phyloP scores from a whole-genome alignment of 2,888 invertebrate species.

The Conomelus anceps region DNA sequence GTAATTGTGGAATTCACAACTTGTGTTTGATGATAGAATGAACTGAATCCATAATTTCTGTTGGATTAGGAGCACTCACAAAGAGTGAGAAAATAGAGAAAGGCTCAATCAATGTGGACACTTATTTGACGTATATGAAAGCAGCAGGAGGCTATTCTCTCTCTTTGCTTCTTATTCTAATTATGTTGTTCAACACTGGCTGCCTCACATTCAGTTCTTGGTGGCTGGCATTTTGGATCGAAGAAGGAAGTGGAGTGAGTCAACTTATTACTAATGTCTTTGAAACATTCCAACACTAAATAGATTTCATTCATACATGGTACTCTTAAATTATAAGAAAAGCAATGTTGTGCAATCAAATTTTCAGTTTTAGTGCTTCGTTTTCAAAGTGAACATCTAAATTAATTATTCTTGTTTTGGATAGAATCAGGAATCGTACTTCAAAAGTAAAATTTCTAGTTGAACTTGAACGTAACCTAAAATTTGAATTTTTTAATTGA shows the following conservation, averaged over 20 bases:
- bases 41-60: not conserved
- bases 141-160: slow-evolving; percentile 48
- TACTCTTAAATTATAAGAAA: too few relatives aligned
- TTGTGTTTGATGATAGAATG: not conserved
- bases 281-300: slow-evolving; percentile 8
- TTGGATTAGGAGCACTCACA: slow-evolving; percentile 17
- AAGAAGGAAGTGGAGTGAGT: slow-evolving; percentile 41
- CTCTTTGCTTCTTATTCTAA: slow-evolving; percentile 41
- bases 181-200: slow-evolving; percentile 47
- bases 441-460: too few relatives aligned
- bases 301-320: too few relatives aligned
- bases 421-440: too few relatives aligned
- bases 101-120: slow-evolving; percentile 39
- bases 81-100: slow-evolving; percentile 23
- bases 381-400: not conserved
- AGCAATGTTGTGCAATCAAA: too few relatives aligned
- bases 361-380: too few relatives aligned
- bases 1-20: too few relatives aligned
- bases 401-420: too few relatives aligned
- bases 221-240: slow-evolving; percentile 54
- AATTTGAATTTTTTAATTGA: too few relatives aligned
- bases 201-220: slow-evolving; percentile 51
- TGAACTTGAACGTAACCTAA: too few relatives aligned
- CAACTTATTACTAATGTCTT: slow-evolving; percentile 34
- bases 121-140: slow-evolving; percentile 47